phyloP scores from a whole-genome alignment of 1,140 invertebrate species.

The Megalopta genalis region DNA sequence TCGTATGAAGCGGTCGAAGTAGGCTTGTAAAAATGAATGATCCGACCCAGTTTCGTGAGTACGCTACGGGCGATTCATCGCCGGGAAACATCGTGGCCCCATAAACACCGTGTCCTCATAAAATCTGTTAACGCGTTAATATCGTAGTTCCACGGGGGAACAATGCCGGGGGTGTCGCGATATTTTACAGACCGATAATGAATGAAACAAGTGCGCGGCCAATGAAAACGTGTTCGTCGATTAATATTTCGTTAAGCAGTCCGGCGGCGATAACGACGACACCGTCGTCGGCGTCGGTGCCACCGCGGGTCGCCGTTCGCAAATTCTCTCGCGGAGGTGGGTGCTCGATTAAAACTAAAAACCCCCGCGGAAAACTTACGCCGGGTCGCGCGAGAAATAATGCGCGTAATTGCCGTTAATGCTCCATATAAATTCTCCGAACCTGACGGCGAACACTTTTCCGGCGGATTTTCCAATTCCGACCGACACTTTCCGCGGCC shows the following conservation, averaged over 20 bases:
- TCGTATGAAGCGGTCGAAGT: no score
- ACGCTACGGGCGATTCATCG: not conserved
- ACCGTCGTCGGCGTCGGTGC: no score
- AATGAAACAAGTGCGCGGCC: conserved; percentile 24
- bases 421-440: conserved; percentile 25
- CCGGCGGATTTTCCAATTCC: conserved; percentile 26
- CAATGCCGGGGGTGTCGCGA: not conserved
- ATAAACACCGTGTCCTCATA: conserved; percentile 3
- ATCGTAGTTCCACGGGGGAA: not conserved
- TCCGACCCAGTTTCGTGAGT: no score
- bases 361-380: conserved; percentile 8
- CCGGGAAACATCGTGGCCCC: not conserved
- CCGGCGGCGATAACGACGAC: not conserved
- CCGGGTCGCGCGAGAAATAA: conserved; percentile 4
- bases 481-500: conserved; percentile 11
- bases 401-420: conserved; percentile 27
- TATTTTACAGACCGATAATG: conserved; percentile 7
- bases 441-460: conserved; percentile 2
- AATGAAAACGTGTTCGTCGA: not conserved
- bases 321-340: no score
- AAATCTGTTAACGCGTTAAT: conserved; percentile 9
- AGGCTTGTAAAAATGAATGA: no score
- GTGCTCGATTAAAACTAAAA: not conserved
- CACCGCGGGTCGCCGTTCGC: no score
- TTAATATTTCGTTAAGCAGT: conserved; percentile 26